phyloP scores from a whole-genome alignment of 2,113 vertebrate genomes.

The Melospiza georgiana region DNA sequence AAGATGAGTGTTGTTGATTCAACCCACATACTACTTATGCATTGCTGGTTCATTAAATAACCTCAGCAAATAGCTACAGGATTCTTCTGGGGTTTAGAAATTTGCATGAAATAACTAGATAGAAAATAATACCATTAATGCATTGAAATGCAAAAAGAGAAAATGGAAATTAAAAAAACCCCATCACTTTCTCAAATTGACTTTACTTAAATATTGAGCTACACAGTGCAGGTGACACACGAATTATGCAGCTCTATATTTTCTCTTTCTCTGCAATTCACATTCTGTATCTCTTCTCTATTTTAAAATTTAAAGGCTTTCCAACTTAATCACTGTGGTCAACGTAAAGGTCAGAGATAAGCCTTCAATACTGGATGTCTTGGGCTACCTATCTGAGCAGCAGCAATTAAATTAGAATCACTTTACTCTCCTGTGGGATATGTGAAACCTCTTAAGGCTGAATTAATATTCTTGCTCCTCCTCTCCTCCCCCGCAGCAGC shows the following conservation, averaged over 20 bases:
- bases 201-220: neutral
- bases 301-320: constrained; percentile 26
- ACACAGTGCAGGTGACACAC: neutral
- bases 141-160: neutral
- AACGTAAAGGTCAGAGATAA: constrained; percentile 28
- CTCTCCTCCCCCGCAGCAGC: neutral
- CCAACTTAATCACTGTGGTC: constrained; percentile 4
- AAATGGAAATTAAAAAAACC: neutral
- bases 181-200: neutral
- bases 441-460: neutral
- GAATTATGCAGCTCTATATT: neutral
- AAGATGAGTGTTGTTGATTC: neutral
- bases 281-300: neutral
- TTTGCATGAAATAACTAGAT: neutral
- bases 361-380: neutral
- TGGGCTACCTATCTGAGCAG: neutral
- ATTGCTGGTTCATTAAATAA: neutral
- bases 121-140: neutral
- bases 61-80: neutral
- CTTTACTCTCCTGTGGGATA: constrained; percentile 14
- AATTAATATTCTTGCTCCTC: constrained; percentile 10
- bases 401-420: constrained; percentile 9
- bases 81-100: neutral
- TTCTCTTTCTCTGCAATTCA: neutral
- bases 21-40: neutral